Percentiles rank a stretch among this genome's conserved stretches.
Evolutionary conservation across 2,113 vertebrate species (phyloP).

Genomic region (Brienomyrus brachyistius): DNA sequence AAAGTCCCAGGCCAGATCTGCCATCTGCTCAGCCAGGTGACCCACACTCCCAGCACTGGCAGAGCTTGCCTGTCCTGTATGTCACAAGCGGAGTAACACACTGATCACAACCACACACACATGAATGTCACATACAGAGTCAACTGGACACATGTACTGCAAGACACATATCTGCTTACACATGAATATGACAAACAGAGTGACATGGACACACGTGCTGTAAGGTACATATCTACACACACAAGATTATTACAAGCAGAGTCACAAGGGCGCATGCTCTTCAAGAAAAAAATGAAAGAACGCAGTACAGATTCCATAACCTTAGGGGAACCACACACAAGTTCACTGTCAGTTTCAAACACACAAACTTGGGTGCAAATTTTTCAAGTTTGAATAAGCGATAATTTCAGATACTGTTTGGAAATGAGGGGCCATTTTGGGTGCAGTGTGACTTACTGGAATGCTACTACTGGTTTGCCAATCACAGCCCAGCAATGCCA

Average conservation of each 20-base stretch:
- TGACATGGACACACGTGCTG: not conserved
- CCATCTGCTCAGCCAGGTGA: constrained; percentile 47
- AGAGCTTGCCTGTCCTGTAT: constrained; percentile 56
- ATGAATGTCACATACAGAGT: not conserved
- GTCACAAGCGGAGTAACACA: constrained; percentile 14
- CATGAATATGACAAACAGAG: not conserved
- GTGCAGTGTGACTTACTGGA: not conserved
- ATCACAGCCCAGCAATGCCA: not conserved
- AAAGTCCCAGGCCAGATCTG: constrained; percentile 70
- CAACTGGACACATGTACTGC: not conserved
- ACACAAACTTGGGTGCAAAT: not conserved
- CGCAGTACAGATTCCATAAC: not conserved
- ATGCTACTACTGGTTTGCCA: not conserved
- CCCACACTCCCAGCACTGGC: constrained; percentile 27
- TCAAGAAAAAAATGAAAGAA: not conserved
- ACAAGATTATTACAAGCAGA: not conserved
- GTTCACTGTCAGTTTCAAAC: not conserved
- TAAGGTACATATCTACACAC: not conserved
- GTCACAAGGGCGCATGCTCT: not conserved
- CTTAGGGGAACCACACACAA: not conserved
- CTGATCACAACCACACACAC: not conserved
- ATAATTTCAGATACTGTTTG: not conserved
- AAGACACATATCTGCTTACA: not conserved
- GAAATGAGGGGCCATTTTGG: not conserved
- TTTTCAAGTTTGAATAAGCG: not conserved